These are phyloP conservation scores for Eurystomus gularis DNA, from an alignment of 2,113 vertebrate species.

Conservation along the genomic window DNA sequence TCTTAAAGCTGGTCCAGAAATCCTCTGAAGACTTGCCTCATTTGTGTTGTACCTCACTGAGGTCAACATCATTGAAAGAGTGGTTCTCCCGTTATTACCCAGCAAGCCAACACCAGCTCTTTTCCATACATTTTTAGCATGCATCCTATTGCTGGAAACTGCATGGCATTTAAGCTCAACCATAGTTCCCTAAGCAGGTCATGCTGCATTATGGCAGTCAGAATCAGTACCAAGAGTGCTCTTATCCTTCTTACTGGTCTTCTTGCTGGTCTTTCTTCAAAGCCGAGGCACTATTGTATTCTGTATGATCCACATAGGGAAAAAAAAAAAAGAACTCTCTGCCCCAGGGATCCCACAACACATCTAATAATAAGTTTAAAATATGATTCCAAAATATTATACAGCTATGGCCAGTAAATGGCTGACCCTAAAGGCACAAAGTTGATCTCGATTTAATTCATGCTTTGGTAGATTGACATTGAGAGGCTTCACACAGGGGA, in stretches of 20 bases:
- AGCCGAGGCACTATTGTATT: not conserved
- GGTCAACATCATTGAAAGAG: not conserved
- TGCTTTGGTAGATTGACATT: not conserved
- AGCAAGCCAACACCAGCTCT: not conserved
- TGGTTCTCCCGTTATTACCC: not conserved
- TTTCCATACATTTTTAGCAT: not conserved
- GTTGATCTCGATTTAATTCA: not conserved
- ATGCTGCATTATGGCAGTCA: not conserved
- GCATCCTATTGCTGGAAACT: not conserved
- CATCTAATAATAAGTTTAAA: not conserved
- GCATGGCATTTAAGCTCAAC: not conserved
- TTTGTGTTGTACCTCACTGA: not conserved
- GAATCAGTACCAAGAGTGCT: not conserved
- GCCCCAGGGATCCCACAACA: not conserved
- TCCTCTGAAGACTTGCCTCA: not conserved
- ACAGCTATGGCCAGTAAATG: not conserved
- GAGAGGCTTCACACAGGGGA: not conserved
- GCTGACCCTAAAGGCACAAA: not conserved
- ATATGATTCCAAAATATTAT: not conserved
- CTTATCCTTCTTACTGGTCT: not conserved
- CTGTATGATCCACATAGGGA: rapidly evolving
- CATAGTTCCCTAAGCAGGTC: not conserved
- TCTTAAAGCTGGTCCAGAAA: not conserved
- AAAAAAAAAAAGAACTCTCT: not conserved
- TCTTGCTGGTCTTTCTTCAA: not conserved